Evolutionary conservation across 2,113 vertebrate genomes (phyloP).

Genomic region (Tor tambroides): DNA sequence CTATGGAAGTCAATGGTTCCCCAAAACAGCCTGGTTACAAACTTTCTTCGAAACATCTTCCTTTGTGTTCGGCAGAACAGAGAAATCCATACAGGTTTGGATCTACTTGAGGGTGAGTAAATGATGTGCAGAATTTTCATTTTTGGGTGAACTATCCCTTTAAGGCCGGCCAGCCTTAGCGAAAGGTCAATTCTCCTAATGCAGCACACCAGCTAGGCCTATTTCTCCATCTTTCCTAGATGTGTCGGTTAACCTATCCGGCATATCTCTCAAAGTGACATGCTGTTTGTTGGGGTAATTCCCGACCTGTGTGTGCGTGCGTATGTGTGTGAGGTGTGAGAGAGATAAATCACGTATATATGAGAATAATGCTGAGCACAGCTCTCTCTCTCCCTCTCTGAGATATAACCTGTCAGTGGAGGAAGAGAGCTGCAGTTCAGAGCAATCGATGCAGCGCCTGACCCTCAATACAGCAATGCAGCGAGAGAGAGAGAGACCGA

Average conservation of each 20-base stretch:
- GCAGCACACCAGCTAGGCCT: not conserved
- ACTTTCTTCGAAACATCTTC: no score
- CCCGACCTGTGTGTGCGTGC: not conserved
- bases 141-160: no score
- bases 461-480: slow-evolving; percentile 50
- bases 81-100: no score
- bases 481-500: not conserved
- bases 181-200: not conserved
- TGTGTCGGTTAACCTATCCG: not conserved
- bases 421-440: slow-evolving; percentile 41
- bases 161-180: no score
- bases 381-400: not conserved
- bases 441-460: slow-evolving; percentile 44
- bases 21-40: no score
- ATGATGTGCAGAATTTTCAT: no score
- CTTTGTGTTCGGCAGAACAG: no score
- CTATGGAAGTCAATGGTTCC: no score
- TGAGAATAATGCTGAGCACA: slow-evolving; percentile 24
- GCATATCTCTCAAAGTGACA: not conserved
- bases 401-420: slow-evolving; percentile 49
- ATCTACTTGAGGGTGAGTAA: no score
- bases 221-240: not conserved
- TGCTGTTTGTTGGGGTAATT: slow-evolving; percentile 11
- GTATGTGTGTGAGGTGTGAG: not conserved
- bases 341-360: not conserved